Evolutionary conservation across 2,797 vertebrate genomes (phyloP).

Genomic region (Acestrorhynchus altus): DNA sequence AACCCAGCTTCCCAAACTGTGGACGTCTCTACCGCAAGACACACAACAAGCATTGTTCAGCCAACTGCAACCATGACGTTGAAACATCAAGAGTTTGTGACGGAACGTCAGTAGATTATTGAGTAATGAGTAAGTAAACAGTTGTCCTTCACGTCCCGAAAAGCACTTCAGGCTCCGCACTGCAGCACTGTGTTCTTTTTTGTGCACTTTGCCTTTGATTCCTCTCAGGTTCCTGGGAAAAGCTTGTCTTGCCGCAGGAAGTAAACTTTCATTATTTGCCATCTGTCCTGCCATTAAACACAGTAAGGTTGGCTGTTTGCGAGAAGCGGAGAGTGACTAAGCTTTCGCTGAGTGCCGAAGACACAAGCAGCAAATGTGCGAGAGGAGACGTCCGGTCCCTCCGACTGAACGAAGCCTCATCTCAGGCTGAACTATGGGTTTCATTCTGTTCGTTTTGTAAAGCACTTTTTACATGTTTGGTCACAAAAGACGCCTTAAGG

Average conservation of each 20-base stretch:
- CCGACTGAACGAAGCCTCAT: neutral
- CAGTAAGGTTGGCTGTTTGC: slow-evolving; percentile 31
- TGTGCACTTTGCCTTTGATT: neutral
- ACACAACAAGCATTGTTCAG: too few species aligned
- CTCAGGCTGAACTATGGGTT: neutral
- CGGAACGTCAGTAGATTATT: too few species aligned
- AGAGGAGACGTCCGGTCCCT: neutral
- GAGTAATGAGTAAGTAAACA: too few species aligned
- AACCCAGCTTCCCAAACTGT: too few species aligned
- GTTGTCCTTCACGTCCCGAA: neutral
- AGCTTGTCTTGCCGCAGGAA: slow-evolving; percentile 44
- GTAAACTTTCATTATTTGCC: slow-evolving; percentile 46
- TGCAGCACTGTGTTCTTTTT: neutral
- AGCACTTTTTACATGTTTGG: neutral
- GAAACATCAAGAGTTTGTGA: too few species aligned
- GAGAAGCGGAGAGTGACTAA: slow-evolving; percentile 9
- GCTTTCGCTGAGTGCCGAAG: neutral
- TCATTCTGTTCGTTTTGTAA: neutral
- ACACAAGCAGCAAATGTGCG: neutral
- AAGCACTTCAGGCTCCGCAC: neutral
- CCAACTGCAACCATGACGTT: too few species aligned
- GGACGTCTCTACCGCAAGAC: too few species aligned
- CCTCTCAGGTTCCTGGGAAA: slow-evolving; percentile 22
- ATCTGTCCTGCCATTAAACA: slow-evolving; percentile 50
- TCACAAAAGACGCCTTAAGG: neutral